These are phyloP conservation scores for Pristionchus entomophagus DNA, from an alignment of 2,888 invertebrate species.

Conservation along the genomic window DNA sequence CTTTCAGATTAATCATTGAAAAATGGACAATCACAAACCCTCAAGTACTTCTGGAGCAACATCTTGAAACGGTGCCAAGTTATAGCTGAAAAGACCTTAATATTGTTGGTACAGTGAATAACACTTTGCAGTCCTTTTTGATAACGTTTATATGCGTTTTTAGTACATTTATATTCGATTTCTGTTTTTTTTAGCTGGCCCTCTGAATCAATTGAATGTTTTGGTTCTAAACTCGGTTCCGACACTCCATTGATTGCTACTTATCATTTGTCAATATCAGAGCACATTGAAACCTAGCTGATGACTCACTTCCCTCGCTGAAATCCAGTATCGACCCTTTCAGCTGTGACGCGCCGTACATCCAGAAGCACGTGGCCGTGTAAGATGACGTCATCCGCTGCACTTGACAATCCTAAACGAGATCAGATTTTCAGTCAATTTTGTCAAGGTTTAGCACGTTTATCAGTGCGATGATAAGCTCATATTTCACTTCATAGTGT, in stretches of 20 bases:
- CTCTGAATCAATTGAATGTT: background rate
- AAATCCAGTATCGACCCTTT: slow-evolving; percentile 69
- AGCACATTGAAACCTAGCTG: too few relatives aligned
- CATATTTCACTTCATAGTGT: too few relatives aligned
- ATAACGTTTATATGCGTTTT: too few relatives aligned
- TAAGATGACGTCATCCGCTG: slow-evolving; percentile 76
- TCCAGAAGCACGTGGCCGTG: slow-evolving; percentile 75
- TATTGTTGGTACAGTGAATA: too few relatives aligned
- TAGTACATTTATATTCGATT: too few relatives aligned
- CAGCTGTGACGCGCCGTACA: slow-evolving; percentile 67
- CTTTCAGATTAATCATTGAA: background rate
- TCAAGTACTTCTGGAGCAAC: slow-evolving; percentile 66
- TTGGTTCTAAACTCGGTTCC: background rate
- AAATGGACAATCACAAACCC: slow-evolving; percentile 45
- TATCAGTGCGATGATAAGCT: too few relatives aligned
- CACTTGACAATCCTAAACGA: slow-evolving; percentile 73
- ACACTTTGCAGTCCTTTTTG: too few relatives aligned
- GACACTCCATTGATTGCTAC: too few relatives aligned
- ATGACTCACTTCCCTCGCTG: slow-evolving; percentile 59
- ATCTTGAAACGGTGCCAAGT: slow-evolving; percentile 70
- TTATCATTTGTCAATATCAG: too few relatives aligned
- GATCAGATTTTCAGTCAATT: background rate
- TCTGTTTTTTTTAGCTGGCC: slow-evolving; percentile 29
- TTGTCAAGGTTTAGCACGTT: too few relatives aligned
- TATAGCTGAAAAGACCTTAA: slow-evolving; percentile 59